Base-by-base conservation (phyloP, 2,113 vertebrate genomes). In the Pangasianodon hypophthalmus region DNA sequence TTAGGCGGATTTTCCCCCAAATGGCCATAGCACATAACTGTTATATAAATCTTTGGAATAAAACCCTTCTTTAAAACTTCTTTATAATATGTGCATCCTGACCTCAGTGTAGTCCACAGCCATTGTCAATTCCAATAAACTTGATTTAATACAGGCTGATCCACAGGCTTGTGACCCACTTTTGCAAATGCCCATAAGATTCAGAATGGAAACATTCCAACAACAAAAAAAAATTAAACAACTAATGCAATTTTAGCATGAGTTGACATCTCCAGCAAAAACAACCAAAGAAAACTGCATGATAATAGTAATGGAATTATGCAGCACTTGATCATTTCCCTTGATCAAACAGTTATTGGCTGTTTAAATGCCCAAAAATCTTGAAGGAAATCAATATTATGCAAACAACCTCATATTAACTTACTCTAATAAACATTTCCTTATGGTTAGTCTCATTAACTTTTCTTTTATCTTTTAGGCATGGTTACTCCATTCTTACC, bases 401-500 rank as follows among this genome's bases (percentile, higher is more conserved):
- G 81, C 16, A 84, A 58, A 84, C 60, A 41, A 84, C 3, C 9
- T 32, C 5, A 84, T n/a, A 37, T 26, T 14, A 41, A 75, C 37
- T 44, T 46, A 32, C 13, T 11, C 11, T 8, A 21, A 16, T 13
- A 81, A 81, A 18, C 4, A 9, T 80, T 52, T 80, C 24, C 56
- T 84, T 64, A 77, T 62, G 46, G 48, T 14, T 46, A 60, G 24
- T 50, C 48, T 11, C 2, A 58, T 71, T 77, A 58, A 29, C 37
- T 56, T 37, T 6, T 37, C 7, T 69, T n/a, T n/a, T n/a, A 26
- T 48, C 44, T 77, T 87, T 79, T 87, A 83, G 14, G 4, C 7
- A 67, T 86, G 58, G 46, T 77, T 26, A 81, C 44, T 37, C 0
- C 6, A 87, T 37, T 21, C 64, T n/a, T 71, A 99, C 98, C 97